phyloP scores from a whole-genome alignment of 2,888 invertebrate genomes.

The Hydropsyche betteni region DNA sequence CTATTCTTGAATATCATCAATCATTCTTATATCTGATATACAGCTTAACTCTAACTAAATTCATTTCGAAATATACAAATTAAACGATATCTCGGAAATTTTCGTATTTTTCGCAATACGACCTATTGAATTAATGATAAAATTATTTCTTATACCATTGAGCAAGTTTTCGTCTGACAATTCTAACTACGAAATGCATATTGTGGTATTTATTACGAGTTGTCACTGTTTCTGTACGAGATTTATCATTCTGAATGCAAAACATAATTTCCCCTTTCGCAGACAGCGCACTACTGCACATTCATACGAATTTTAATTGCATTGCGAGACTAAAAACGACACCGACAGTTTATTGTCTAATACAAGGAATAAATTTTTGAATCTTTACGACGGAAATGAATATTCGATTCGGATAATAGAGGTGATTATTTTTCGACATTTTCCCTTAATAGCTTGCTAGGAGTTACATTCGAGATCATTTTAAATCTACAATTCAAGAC shows the following conservation, averaged over 20 bases:
- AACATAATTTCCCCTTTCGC: conserved; percentile 20
- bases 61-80: too few species aligned
- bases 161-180: too few species aligned
- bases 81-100: too few species aligned
- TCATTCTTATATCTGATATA: too few species aligned
- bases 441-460: conserved; percentile 1
- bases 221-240: conserved; percentile 6
- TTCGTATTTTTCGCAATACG: too few species aligned
- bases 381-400: too few species aligned
- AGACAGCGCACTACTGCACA: conserved; percentile 11
- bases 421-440: conserved; percentile 12
- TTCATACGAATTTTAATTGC: conserved; percentile 7
- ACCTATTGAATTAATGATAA: too few species aligned
- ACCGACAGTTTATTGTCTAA: not conserved
- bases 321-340: conserved; percentile 16
- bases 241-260: conserved; percentile 36
- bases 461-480: conserved; percentile 28
- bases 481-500: conserved; percentile 49
- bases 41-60: too few species aligned
- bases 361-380: not conserved
- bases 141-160: too few species aligned
- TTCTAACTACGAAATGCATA: too few species aligned
- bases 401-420: not conserved
- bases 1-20: too few species aligned
- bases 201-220: conserved; percentile 5